Percentiles rank a stretch among this genome's conserved stretches.
These are phyloP conservation scores for Chrysocyon brachyurus DNA, from an alignment of 2,797 vertebrate species.

Conservation along the genomic window DNA sequence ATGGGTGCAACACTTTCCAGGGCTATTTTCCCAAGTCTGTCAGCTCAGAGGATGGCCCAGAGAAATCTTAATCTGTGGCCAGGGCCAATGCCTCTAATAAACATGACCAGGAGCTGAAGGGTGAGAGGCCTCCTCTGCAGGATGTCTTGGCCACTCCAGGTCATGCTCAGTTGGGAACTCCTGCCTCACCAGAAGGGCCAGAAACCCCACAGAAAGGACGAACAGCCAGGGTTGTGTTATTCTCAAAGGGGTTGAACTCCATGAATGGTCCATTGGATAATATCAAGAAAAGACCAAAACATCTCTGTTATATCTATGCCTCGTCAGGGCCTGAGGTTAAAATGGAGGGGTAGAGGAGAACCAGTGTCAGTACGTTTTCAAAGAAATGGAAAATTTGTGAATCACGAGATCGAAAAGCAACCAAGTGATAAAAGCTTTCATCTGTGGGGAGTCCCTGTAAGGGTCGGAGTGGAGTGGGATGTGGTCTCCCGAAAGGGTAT, in stretches of 20 bases:
- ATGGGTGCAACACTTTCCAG: slow-evolving; percentile 38
- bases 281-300: not conserved
- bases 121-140: not conserved
- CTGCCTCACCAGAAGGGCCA: slow-evolving; percentile 2
- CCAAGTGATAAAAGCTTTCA: not conserved
- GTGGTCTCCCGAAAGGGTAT: not conserved
- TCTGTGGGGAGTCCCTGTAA: not conserved
- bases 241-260: not conserved
- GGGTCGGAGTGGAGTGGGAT: not conserved
- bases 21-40: slow-evolving; percentile 48
- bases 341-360: not conserved
- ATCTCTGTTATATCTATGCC: not conserved
- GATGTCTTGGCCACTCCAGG: not conserved
- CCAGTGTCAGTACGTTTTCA: not conserved
- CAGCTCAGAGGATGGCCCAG: slow-evolving; percentile 21
- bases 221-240: not conserved
- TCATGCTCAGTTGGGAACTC: not conserved
- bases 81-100: slow-evolving; percentile 3
- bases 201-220: not conserved
- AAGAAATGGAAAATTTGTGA: slow-evolving; percentile 57
- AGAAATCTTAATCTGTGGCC: slow-evolving; percentile 6
- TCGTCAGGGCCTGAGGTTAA: not conserved
- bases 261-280: not conserved
- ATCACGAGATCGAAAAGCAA: slow-evolving; percentile 40
- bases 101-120: not conserved